Evolutionary conservation across 2,113 vertebrate species (phyloP), one percentile per base, ranked within the genome.

Genomic region (Bostrychus sinensis): DNA sequence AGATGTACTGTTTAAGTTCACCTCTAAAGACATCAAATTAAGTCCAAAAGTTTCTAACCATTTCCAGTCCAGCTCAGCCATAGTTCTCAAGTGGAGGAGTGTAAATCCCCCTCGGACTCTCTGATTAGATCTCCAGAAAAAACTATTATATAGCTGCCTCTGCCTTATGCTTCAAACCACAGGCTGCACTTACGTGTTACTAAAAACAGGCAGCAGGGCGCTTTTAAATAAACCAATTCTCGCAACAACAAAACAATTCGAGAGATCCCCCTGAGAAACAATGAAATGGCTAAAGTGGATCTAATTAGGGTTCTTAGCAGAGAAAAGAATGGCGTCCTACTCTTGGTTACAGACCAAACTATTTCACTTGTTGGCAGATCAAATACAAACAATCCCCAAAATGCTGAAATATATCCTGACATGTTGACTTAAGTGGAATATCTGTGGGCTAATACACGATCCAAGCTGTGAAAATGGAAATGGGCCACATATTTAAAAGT

Each of bases 251-350:
- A 64, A 78, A 70, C 22, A 54, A 63, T 70, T 64, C 66, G 79
- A 75, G 72, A 72, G 67, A 69, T 54, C 82, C 75, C 45, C 75
- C 71, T 12, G 72, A 86, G 79, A 72, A 73, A 78, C 56, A 80
- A 81, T 86, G 66, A 80, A 78, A 83, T 66, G 64, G 62, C 56
- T 72, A 82, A 86, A 85, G 75, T 77, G 77, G 81, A 65, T 81
- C 80, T 76, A 84, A 86, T 90, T 85, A 84, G 70, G 61, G 70
- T 82, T 69, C 64, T 75, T 75, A 79, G 72, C 64, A 34, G 59
- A 78, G 81, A 66, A 80, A 71, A 75, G 71, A 62, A 32, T 42
- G 56, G 39, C 54, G 53, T 56, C 62, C 57, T 19, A 76, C 61
- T 72, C 73, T 60, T 72, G 72, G 65, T 75, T 64, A 64, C 75